Conservation (phyloP, 2,888 invertebrate species). For the Oscheius onirici region DNA sequence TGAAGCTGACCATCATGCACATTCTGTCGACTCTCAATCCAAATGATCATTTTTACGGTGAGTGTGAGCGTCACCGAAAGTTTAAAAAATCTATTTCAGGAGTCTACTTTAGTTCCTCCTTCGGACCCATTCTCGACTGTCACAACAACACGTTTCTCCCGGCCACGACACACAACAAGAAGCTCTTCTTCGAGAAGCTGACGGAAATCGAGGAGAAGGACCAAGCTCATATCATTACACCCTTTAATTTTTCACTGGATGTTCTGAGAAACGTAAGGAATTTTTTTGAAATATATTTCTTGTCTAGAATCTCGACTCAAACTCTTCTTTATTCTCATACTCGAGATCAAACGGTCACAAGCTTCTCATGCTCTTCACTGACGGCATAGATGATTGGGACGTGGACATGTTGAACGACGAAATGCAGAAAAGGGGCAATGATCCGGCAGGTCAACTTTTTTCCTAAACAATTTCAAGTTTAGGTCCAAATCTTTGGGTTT, state of each 20-base stretch:
- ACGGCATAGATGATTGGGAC: constrained; percentile 76
- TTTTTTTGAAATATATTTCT: background rate
- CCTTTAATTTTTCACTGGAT: constrained; percentile 58
- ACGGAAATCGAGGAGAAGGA: constrained; percentile 63
- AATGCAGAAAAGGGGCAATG: constrained; percentile 40
- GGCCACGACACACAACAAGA: constrained; percentile 70
- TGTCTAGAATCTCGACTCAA: constrained; percentile 45
- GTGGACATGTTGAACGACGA: constrained; percentile 73
- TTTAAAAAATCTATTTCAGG: constrained; percentile 8
- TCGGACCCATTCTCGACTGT: constrained; percentile 48
- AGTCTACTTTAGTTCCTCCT: constrained; percentile 48
- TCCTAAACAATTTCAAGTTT: background rate
- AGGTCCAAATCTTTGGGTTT: constrained; percentile 66
- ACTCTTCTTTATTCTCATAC: constrained; percentile 47
- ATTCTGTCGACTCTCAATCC: constrained; percentile 67
- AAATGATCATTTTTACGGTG: constrained; percentile 68
- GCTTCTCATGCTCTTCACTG: constrained; percentile 76
- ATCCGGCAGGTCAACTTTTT: constrained; percentile 29
- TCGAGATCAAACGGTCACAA: constrained; percentile 74
- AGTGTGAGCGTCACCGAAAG: background rate
- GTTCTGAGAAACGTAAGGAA: constrained; percentile 45
- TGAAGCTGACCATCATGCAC: constrained; percentile 64
- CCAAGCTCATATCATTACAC: constrained; percentile 61
- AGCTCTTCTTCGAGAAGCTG: constrained; percentile 61
- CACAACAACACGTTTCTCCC: constrained; percentile 63